A percentile compares a stretch with the other conserved stretches of the same genome.
These are phyloP conservation scores for Chloroclysta siterata DNA, from an alignment of 2,888 invertebrate genomes.

Conservation along the genomic window DNA sequence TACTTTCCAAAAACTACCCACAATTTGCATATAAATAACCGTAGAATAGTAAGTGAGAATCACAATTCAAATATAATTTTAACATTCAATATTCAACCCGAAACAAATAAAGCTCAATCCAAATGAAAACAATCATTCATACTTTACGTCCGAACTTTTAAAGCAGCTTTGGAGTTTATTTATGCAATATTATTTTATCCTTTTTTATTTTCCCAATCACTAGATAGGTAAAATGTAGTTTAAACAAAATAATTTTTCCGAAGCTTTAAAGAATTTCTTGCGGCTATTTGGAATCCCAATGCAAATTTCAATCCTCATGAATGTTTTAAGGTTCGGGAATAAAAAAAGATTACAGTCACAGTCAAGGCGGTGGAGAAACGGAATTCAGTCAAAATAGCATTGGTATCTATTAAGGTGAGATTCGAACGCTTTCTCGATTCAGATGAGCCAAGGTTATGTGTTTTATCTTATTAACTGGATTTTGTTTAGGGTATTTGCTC, in stretches of 20 bases:
- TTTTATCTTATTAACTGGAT: too few species aligned
- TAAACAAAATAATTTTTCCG: conserved; percentile 6
- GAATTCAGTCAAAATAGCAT: too few species aligned
- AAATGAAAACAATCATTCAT: neutral
- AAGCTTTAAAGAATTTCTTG: too few species aligned
- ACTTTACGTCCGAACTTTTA: neutral
- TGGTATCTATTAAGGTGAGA: neutral
- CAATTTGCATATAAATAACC: neutral
- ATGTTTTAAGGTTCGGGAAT: conserved; percentile 12
- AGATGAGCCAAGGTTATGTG: neutral
- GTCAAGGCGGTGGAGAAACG: conserved; percentile 1
- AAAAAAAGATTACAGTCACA: conserved; percentile 5
- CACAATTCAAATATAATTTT: neutral
- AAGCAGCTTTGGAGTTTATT: neutral
- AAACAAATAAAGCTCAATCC: neutral
- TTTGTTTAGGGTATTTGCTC: too few species aligned
- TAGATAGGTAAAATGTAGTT: conserved; percentile 4
- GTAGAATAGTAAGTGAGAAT: neutral
- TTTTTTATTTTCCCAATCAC: neutral
- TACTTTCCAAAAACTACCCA: neutral
- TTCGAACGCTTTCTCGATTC: neutral
- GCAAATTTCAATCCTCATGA: conserved; percentile 35
- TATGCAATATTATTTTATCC: neutral
- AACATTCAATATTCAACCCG: neutral
- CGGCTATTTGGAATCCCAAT: conserved; percentile 14